Base-by-base conservation (phyloP, 2,113 vertebrate species). In the Hemiscyllium ocellatum region DNA sequence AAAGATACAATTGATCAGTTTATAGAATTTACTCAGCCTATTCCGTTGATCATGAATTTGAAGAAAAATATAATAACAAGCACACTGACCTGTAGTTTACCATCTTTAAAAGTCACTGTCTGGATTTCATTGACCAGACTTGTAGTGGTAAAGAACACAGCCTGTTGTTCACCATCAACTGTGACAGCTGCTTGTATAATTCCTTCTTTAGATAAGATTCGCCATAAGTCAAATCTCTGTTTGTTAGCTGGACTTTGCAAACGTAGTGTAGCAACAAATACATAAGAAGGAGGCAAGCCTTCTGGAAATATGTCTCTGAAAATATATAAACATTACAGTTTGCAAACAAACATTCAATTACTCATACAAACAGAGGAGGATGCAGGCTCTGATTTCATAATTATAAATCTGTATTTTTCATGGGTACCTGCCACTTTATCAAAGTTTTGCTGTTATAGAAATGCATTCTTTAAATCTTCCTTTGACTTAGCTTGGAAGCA, bases 231-330 rank as follows among this genome's bases (percentile, higher is more conserved):
- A 96, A 98, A 97, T 93, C 95, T 96, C 91, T 97, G 83, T 50
- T 95, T 96, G 66, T 96, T 96, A 0, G 97, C 95, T 0, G 96
- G 61, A 20, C 96, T 97, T 93, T 96, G 97, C 68, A 98, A 96
- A 22, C 98, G 97, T 85, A 98, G 1, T 0, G 98, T 98, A 91
- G 98, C 97, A 66, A 98, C 97, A 96, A 98, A 98, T 20, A 98
- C 98, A 24, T 98, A 98, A 0, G 98, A 98, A 4, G 97, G 98
- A 24, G 98, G 98, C 19, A 98, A 97, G 69, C 98, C 98, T 95
- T 98, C 98, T 68, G 98, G 98, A 96, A 98, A 98, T 96, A 98
- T 97, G 0, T 98, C 97, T 96, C 98, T 98, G 29, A 78, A 52
- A 76, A 26, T 22, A 61, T 70, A 37, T 12, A 96, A 96, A 56